Conservation (phyloP, 1,140 invertebrate species). For the Trigoniulus corallinus region DNA sequence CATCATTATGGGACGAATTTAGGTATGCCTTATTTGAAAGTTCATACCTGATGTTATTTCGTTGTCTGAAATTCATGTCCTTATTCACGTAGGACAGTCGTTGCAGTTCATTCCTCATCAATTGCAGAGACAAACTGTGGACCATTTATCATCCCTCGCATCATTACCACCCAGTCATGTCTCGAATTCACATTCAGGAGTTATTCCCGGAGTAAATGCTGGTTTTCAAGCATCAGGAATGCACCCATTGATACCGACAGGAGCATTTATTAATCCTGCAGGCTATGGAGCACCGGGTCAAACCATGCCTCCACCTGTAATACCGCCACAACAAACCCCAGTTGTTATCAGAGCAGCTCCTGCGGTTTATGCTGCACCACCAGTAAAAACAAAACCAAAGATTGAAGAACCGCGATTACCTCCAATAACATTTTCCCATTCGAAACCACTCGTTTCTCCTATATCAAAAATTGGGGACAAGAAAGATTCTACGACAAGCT, state of each 20-base stretch:
- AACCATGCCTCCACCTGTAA: neutral
- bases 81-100: conserved; percentile 14
- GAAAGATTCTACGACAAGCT: no score
- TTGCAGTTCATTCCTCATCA: conserved; percentile 6
- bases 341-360: neutral
- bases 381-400: neutral
- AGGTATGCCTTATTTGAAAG: neutral
- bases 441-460: neutral
- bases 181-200: neutral
- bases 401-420: conserved; percentile 1
- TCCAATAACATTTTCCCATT: neutral
- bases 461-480: neutral
- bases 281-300: no score
- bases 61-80: conserved; percentile 21
- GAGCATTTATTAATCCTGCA: neutral
- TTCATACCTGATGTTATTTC: conserved; percentile 5
- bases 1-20: conserved; percentile 24
- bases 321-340: neutral
- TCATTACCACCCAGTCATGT: neutral
- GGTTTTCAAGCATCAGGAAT: neutral
- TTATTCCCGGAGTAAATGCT: neutral
- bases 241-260: no score
- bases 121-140: neutral
- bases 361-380: conserved; percentile 3
- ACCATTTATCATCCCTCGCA: neutral